These are phyloP conservation scores for Diorhabda carinulata DNA, from an alignment of 1,140 invertebrate genomes.

Conservation along the genomic window DNA sequence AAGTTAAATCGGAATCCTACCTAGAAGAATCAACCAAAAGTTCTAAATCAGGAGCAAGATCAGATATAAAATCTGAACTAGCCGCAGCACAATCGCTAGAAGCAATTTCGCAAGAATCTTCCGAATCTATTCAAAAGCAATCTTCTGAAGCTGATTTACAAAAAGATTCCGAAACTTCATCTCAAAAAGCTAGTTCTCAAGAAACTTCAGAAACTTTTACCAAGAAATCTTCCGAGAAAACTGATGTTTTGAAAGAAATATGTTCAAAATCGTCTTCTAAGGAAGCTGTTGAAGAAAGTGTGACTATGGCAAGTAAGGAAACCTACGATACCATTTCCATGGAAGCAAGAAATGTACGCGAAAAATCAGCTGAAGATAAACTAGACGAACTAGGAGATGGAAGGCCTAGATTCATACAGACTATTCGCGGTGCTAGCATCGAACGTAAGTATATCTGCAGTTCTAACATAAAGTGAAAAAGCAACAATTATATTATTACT, in stretches of 20 bases:
- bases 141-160: background rate
- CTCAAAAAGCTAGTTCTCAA: background rate
- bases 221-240: background rate
- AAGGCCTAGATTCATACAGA: slow-evolving; percentile 66
- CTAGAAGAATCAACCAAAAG: slow-evolving; percentile 8
- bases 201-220: background rate
- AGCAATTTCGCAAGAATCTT: background rate
- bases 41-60: background rate
- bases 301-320: background rate
- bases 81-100: slow-evolving; percentile 14
- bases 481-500: too few species aligned
- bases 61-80: slow-evolving; percentile 3
- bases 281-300: slow-evolving; percentile 1
- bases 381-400: slow-evolving; percentile 48
- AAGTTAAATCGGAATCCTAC: slow-evolving; percentile 22
- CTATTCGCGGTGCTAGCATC: slow-evolving; percentile 68
- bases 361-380: slow-evolving; percentile 30
- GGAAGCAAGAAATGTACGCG: background rate
- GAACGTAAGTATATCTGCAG: slow-evolving; percentile 63
- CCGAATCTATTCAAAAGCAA: background rate
- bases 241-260: background rate
- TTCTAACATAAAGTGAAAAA: too few species aligned
- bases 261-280: background rate
- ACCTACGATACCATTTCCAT: background rate
- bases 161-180: background rate